Conservation (phyloP, 2,113 vertebrate genomes). For the Macquaria australasica region DNA sequence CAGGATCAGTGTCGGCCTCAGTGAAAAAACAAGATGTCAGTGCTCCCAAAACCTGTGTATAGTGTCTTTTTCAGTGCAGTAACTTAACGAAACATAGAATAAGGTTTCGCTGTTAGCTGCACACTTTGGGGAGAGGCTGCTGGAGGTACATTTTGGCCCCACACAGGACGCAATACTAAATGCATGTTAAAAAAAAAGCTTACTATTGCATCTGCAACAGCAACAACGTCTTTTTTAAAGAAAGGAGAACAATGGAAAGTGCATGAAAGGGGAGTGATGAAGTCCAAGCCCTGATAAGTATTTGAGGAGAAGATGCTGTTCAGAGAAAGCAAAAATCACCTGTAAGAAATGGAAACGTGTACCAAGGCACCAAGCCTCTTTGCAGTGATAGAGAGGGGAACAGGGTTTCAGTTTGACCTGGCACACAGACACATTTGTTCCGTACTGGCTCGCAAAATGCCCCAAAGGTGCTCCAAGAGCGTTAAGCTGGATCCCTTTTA, state of each 20-base stretch:
- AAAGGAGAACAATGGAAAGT: conserved; percentile 9
- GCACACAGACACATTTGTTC: conserved; percentile 64
- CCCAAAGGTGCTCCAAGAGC: conserved; percentile 18
- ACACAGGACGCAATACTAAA: not conserved
- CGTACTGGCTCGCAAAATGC: conserved; percentile 6
- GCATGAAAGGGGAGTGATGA: not conserved
- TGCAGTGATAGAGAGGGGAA: not conserved
- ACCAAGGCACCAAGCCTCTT: not conserved
- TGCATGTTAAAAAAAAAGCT: not conserved
- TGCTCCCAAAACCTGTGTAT: conserved; percentile 11
- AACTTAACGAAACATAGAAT: not conserved
- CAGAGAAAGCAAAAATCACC: not conserved
- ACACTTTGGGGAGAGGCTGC: not conserved
- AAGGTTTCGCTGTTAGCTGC: conserved; percentile 2
- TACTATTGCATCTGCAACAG: not conserved
- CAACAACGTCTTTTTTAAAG: not conserved
- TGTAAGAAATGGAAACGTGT: not conserved
- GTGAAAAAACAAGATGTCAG: conserved; percentile 39
- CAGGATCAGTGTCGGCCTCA: conserved; percentile 34
- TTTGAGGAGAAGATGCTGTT: not conserved
- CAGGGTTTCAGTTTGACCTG: conserved; percentile 1
- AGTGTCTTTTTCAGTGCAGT: conserved; percentile 15
- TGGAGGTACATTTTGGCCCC: not conserved
- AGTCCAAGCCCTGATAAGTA: not conserved
- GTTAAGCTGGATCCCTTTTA: conserved; percentile 46